Base-by-base conservation (phyloP, 2,113 vertebrate species). In the Noctilio leporinus region DNA sequence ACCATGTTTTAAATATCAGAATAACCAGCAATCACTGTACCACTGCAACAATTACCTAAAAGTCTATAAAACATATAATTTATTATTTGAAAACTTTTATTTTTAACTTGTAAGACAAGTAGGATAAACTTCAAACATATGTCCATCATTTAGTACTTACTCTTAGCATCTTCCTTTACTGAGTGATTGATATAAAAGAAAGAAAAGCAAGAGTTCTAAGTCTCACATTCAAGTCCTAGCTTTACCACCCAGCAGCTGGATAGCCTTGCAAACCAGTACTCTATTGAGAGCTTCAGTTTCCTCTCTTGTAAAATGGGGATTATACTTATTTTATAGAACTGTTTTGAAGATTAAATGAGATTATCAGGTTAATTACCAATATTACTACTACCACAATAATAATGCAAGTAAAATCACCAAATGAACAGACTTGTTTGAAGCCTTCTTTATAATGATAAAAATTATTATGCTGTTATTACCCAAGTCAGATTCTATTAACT, bases 221-320 rank as follows among this genome's bases (percentile, higher is more conserved):
- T 53, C 1, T 43, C 12, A 1, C 49, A 22, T 69, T 78, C 53
- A 92, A 93, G 55, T 33, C 62, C 33, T 38, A 6, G 64, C 28
- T 55, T 69, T 89, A 47, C 35, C 40, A 64, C 8, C 14, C 15
- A 86, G 43, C 26, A 83, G 51, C 15, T 7, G 35, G 3, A 53
- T 75, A 19, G 65, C 38, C 53, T 62, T 77, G n/a, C 40, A 86
- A 83, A 35, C 92, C 14, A 38, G 22, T 28, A 51, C 10, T 14
- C 33, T 82, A 11, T 35, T 49, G 19, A 89, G 75, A 69, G 33
- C 84, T 96, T 94, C 89, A 91, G 65, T 87, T 97, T 96, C 86
- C 94, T 97, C 70, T 93, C 95, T 86, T 93, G 92, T 86, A 91
- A 97, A 93, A 93, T 87, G 59, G 51, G 65, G 28, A 22, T 92